These are phyloP conservation scores for Opisthocomus hoazin DNA, from an alignment of 2,113 vertebrate species.

Conservation along the genomic window DNA sequence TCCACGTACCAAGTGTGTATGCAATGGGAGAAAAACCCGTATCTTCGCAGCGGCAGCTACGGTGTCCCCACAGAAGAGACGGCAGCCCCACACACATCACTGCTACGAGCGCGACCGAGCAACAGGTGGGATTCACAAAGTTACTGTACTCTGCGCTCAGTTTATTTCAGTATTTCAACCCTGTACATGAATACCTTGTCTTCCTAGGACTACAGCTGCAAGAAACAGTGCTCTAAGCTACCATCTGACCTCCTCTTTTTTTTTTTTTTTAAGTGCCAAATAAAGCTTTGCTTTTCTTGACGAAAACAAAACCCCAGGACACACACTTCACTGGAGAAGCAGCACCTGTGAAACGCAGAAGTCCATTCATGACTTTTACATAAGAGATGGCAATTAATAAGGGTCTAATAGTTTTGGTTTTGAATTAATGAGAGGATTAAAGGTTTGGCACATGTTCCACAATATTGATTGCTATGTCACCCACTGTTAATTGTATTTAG, in stretches of 20 bases:
- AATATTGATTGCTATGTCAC: not conserved
- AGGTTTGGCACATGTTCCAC: not conserved
- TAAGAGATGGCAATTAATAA: slow-evolving; percentile 7
- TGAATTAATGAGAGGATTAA: not conserved
- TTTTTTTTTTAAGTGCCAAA: not conserved
- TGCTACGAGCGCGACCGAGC: not conserved
- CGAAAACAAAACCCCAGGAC: not conserved
- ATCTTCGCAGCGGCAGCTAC: not conserved
- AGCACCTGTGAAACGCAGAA: not conserved
- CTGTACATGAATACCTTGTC: not conserved
- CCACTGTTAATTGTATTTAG: not conserved
- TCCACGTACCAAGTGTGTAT: not conserved
- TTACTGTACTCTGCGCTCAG: fast-evolving
- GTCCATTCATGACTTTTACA: not conserved
- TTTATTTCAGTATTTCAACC: not conserved
- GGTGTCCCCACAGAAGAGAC: not conserved
- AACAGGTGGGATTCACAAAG: not conserved
- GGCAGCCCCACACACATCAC: not conserved
- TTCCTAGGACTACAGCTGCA: not conserved
- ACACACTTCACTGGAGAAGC: not conserved
- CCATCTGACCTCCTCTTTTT: not conserved
- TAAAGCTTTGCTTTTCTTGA: not conserved
- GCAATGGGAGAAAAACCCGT: not conserved
- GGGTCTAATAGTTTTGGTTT: not conserved
- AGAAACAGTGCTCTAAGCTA: not conserved